Evolutionary conservation across 2,888 invertebrate genomes (phyloP).

Genomic region (Monopis laevigella): DNA sequence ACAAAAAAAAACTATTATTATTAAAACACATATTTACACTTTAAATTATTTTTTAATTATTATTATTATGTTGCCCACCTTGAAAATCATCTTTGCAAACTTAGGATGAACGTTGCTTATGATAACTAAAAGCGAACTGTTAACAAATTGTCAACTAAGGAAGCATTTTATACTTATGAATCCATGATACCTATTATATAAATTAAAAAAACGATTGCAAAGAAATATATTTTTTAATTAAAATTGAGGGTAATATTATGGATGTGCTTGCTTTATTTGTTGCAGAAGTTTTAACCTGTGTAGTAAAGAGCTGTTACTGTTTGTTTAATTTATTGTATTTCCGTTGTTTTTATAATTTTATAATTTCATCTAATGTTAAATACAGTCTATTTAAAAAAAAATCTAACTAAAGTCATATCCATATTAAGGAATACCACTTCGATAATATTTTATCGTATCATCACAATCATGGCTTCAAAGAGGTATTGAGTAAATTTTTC

Average conservation of each 20-base stretch:
- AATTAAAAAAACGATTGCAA: conserved; percentile 20
- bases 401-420: no score
- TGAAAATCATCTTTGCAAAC: conserved; percentile 36
- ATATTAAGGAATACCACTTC: conserved; percentile 21
- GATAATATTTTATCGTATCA: conserved; percentile 30
- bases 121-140: conserved; percentile 50
- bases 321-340: no score
- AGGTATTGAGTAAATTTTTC: conserved; percentile 28
- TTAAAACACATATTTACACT: not conserved
- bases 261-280: conserved; percentile 1
- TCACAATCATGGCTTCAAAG: conserved; percentile 34
- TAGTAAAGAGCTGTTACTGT: no score
- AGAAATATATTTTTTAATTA: conserved; percentile 10
- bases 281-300: no score
- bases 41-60: not conserved
- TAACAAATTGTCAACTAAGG: conserved; percentile 35
- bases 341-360: no score
- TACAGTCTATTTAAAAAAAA: no score
- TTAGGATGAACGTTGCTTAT: conserved; percentile 45
- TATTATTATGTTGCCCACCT: conserved; percentile 30
- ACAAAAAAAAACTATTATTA: no score
- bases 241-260: not conserved
- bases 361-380: no score
- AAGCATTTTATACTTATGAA: conserved; percentile 57
- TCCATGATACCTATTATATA: conserved; percentile 45